Percentiles rank a stretch among this genome's conserved stretches.
Evolutionary conservation across 1,140 invertebrate species (phyloP).

Genomic region (Leptestheria dahalacensis): DNA sequence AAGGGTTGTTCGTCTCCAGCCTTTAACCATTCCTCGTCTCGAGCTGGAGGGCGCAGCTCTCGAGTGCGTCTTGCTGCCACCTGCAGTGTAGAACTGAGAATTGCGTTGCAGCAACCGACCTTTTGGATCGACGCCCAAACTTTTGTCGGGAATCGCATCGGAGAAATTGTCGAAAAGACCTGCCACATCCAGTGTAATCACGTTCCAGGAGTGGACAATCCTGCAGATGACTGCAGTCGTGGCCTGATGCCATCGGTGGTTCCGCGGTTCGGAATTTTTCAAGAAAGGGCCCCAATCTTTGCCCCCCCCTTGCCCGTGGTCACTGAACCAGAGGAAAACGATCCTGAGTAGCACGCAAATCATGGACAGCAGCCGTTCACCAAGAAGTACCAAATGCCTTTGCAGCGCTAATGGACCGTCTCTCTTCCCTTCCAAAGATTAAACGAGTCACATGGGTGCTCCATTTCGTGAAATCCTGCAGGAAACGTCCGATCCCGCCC

Average conservation of each 20-base stretch:
- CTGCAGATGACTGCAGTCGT: constrained; percentile 19
- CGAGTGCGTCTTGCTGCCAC: constrained; percentile 12
- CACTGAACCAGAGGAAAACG: too few species aligned
- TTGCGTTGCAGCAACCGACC: background rate
- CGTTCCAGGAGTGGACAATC: constrained; percentile 17
- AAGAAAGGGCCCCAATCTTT: too few species aligned
- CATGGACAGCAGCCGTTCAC: too few species aligned
- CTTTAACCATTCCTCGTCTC: constrained; percentile 12
- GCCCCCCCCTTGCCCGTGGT: too few species aligned
- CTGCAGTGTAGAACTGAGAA: background rate
- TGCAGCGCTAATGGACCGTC: too few species aligned
- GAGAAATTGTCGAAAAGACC: constrained; percentile 19
- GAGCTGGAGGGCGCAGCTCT: constrained; percentile 15
- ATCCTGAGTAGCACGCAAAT: too few species aligned
- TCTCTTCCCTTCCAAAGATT: too few species aligned
- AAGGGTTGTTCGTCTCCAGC: constrained; percentile 12
- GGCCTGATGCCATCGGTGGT: constrained; percentile 11
- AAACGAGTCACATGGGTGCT: constrained; percentile 3
- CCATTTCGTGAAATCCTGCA: constrained; percentile 2
- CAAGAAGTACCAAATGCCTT: too few species aligned
- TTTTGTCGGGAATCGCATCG: constrained; percentile 19
- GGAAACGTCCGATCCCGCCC: too few species aligned
- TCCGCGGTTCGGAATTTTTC: too few species aligned
- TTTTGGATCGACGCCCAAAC: constrained; percentile 26
- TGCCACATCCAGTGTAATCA: constrained; percentile 17